Evolutionary conservation across 2,797 vertebrate genomes (phyloP), one percentile per base, ranked within the genome.

Genomic region (Nothura maculosa): DNA sequence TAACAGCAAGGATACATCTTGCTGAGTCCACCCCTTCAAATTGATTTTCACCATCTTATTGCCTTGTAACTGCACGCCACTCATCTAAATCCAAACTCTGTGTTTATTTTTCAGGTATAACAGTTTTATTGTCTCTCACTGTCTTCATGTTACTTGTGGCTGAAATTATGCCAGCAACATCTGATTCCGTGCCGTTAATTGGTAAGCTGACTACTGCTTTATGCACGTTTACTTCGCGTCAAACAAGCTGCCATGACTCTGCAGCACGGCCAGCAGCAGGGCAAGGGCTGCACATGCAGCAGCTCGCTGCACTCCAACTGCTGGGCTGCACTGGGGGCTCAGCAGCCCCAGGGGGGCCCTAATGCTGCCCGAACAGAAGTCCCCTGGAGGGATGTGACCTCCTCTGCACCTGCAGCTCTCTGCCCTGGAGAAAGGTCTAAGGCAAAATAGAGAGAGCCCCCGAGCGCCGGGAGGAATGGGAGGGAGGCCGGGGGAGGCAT

Each of bases 71-170:
- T 68, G 60, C 30, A 38, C 89, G 18, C 18, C 60, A n/a, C 43
- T 66, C 25, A 72, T 54, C 40, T 58, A 21, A 69, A 74, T 30
- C 85, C 25, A 12, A 54, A 21, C 13, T 58, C 28, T 54, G 22
- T 74, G 10, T 81, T 96, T 94, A 15, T 87, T 77, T 97, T 97
- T 50, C 97, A 99, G 99, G 99, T 89, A 99, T 99, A 90, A 99
- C 99, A 0, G 99, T 99, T 81, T 96, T 99, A 81, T 97, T 99
- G 61, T 99, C 99, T 22, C 98, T 99, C 58, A 99, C 98, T 4
- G 99, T 99, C 94, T 99, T 99, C 90, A 99, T 99, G 99, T 98
- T 99, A 81, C 98, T 99, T 34, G 98, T 99, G 78, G 99, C 99
- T 60, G 98, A 99, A 96, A 99, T 99, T 92, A 99, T 99, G 98